Conservation (phyloP, 2,113 vertebrate genomes). For the Neoarius graeffei region DNA sequence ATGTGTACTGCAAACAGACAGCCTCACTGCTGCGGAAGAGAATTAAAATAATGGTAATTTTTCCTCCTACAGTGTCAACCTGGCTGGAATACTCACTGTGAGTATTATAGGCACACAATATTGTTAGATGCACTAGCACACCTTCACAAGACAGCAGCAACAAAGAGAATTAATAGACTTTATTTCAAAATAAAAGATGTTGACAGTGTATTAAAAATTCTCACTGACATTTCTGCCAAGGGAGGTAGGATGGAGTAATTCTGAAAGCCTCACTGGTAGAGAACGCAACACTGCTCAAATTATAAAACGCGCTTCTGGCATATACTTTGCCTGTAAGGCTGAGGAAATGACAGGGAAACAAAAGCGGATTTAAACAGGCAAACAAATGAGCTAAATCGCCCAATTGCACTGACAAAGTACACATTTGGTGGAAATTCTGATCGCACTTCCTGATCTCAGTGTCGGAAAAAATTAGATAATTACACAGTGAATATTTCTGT, state of each 20-base stretch:
- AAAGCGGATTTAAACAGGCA: conserved; percentile 26
- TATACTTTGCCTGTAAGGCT: conserved; percentile 11
- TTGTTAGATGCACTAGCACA: conserved; percentile 19
- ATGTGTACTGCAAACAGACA: conserved; percentile 15
- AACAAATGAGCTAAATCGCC: conserved; percentile 23
- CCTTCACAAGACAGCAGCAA: background rate
- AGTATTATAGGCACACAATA: conserved; percentile 8
- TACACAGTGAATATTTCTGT: background rate
- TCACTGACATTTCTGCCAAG: background rate
- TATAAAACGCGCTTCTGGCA: background rate
- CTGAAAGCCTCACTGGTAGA: conserved; percentile 21
- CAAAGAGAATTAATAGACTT: background rate
- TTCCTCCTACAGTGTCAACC: conserved; percentile 6
- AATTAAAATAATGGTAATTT: conserved; percentile 35
- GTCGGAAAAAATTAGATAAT: background rate
- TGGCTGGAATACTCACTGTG: conserved; percentile 32
- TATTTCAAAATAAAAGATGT: conserved; percentile 11
- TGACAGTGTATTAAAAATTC: conserved; percentile 32
- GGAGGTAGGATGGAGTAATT: conserved; percentile 31
- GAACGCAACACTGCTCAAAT: background rate
- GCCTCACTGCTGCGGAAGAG: background rate
- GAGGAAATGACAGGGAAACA: conserved; percentile 13
- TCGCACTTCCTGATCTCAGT: background rate
- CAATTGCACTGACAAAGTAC: conserved; percentile 17
- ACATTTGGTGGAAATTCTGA: conserved; percentile 1